Base-by-base conservation (phyloP, 2,797 vertebrate genomes). In the Crypturellus tataupa region DNA sequence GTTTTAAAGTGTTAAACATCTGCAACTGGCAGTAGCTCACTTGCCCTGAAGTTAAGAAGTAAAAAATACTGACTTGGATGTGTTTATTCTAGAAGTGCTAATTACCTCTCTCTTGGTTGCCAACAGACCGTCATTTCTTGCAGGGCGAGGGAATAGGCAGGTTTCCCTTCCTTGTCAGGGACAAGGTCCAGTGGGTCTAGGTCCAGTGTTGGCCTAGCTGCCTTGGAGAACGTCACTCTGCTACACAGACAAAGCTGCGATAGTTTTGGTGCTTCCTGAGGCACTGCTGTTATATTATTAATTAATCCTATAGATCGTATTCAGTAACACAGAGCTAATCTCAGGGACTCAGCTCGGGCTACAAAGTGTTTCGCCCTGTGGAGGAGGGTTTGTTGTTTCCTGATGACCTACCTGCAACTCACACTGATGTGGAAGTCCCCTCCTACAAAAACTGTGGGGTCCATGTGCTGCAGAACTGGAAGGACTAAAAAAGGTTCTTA, bases 241-340 rank as follows among this genome's bases (percentile, higher is more conserved):
- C n/a, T 55, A 31, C 53, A 55, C 29, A 55, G 29, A 31, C 53
- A 65, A 44, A 31, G 8, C 15, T 24, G 56, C 35, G 25, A 10
- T 56, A 40, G 44, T n/a, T 51, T 56, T 33, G 44, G 24, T 49
- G 47, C 8, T 56, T 78, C 35, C 33, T 33, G 51, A 1, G 1
- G 37, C 19, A 37, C 0, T 63, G 29, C n/a, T 9, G 19, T 81
- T 51, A 14, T 8, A 10, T 5, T 44, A 12, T 68, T 0, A 0
- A 35, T 75, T 53, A 7, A 8, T 58, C 12, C 0, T 20, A 9
- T 35, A 29, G 40, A 49, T 69, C 42, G 6, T 16, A 51, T 25
- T 63, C 19, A 47, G 12, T 60, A 55, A 62, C 31, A 37, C 33
- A 63, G 33, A 46, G 11, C 46, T 70, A 58, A 53, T 12, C 10